Conservation (phyloP, 2,797 vertebrate species). For the Somateria mollissima region DNA sequence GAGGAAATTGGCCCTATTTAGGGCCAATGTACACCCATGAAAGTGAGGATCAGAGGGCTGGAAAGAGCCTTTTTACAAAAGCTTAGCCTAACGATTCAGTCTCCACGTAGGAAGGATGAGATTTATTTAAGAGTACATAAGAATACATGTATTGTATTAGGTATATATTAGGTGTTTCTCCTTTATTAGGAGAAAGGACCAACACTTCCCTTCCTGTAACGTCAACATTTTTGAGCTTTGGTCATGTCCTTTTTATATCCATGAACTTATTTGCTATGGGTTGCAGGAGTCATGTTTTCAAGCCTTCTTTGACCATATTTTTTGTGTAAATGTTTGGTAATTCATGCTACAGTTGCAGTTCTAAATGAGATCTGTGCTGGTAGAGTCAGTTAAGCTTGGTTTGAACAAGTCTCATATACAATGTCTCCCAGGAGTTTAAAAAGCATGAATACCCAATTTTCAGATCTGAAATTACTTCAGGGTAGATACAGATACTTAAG, state of each 20-base stretch:
- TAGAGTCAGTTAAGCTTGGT: background rate
- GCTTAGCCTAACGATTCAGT: background rate
- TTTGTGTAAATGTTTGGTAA: background rate
- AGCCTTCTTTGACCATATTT: background rate
- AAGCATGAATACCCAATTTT: background rate
- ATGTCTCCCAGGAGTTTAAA: background rate
- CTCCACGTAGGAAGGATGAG: background rate
- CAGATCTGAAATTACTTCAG: background rate
- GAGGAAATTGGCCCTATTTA: background rate
- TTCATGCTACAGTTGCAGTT: background rate
- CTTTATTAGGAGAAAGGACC: background rate
- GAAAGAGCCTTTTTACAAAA: background rate
- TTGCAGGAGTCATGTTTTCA: background rate
- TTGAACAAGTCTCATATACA: background rate
- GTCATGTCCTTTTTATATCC: background rate
- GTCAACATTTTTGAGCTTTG: background rate
- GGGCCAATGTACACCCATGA: background rate
- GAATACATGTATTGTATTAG: background rate
- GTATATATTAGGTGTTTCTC: background rate
- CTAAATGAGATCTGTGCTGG: background rate
- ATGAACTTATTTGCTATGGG: background rate
- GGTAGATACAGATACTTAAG: background rate
- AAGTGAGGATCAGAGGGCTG: background rate
- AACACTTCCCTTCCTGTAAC: background rate
- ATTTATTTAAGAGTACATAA: background rate